Percentiles rank a stretch among this genome's conserved stretches.
Conservation (phyloP, 2,888 invertebrate species). For the Plusia festucae region DNA sequence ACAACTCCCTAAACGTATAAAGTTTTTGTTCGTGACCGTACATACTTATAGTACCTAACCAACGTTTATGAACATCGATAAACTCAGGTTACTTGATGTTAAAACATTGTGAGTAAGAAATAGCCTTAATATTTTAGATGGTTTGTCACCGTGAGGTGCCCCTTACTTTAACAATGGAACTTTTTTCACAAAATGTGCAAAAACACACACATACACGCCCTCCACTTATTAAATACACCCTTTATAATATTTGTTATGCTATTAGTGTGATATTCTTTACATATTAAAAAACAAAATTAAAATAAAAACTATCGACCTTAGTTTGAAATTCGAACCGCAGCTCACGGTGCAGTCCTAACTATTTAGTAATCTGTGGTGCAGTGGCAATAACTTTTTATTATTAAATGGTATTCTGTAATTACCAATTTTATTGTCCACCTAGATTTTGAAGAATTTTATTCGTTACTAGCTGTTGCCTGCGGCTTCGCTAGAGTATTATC, state of each 20-base stretch:
- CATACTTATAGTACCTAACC: conserved; percentile 3
- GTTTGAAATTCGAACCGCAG: neutral
- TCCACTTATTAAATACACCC: too few relatives aligned
- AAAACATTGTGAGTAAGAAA: neutral
- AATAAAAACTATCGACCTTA: neutral
- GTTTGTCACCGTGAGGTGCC: neutral
- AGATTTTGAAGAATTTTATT: too few relatives aligned
- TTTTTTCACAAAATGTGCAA: neutral
- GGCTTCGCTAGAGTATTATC: too few relatives aligned
- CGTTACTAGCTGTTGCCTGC: too few relatives aligned
- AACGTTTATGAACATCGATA: conserved; percentile 8
- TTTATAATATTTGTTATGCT: too few relatives aligned
- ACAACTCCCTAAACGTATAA: neutral
- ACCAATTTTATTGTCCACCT: neutral
- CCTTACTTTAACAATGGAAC: neutral
- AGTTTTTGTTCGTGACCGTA: neutral
- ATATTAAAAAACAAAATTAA: too few relatives aligned
- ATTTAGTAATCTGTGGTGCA: too few relatives aligned
- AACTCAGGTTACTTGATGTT: neutral
- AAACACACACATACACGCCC: too few relatives aligned
- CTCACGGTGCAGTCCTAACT: too few relatives aligned
- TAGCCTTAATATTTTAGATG: neutral
- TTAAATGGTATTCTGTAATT: neutral
- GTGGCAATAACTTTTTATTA: neutral
- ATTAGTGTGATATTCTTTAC: too few relatives aligned